Evolutionary conservation across 1,140 invertebrate genomes (phyloP).

Genomic region (Drosophila varians): DNA sequence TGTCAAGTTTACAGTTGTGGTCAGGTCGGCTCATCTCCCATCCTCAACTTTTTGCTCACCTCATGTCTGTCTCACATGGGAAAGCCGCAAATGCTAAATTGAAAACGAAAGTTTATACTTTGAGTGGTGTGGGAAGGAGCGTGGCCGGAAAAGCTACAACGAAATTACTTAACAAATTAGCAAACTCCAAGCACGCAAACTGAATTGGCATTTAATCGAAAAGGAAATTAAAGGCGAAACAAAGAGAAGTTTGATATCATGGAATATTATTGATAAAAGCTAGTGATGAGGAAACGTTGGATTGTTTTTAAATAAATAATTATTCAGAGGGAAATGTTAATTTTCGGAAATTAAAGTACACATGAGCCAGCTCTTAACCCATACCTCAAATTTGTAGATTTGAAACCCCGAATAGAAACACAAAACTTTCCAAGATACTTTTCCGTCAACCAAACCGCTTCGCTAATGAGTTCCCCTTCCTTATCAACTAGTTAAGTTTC

Average conservation of each 20-base stretch:
- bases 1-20: constrained; percentile 59
- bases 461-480: constrained; percentile 12
- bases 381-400: not conserved
- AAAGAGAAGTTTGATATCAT: not conserved
- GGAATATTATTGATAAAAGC: not conserved
- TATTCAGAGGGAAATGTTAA: not conserved
- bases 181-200: constrained; percentile 32
- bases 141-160: constrained; percentile 23
- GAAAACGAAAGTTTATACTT: constrained; percentile 43
- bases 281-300: not conserved
- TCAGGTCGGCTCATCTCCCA: constrained; percentile 26
- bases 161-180: constrained; percentile 41
- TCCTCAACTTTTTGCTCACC: constrained; percentile 29
- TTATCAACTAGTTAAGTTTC: constrained; percentile 4
- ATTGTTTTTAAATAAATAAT: not conserved
- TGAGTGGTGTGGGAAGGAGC: constrained; percentile 21
- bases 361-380: not conserved
- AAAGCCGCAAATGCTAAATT: constrained; percentile 23
- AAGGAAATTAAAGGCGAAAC: not conserved
- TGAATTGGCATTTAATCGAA: constrained; percentile 6
- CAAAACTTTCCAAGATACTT: constrained; percentile 19
- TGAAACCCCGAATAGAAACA: not conserved
- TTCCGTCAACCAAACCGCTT: constrained; percentile 3
- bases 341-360: not conserved
- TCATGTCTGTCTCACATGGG: constrained; percentile 2